These are phyloP conservation scores for Pseudotriccus pelzelni DNA, from an alignment of 2,797 vertebrate genomes.

Conservation along the genomic window DNA sequence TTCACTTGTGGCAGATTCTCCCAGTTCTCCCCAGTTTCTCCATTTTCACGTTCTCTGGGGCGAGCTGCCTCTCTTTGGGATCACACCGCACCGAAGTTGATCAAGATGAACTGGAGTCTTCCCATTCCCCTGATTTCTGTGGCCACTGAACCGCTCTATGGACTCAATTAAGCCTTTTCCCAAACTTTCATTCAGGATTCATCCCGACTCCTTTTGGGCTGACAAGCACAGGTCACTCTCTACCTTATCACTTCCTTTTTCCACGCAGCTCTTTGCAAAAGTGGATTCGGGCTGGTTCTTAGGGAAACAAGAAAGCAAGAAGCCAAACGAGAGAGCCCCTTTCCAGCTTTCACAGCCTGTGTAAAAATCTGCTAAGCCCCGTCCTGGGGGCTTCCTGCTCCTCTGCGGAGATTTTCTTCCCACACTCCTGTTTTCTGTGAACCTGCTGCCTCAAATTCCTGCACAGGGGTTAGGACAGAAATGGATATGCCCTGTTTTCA, in stretches of 20 bases:
- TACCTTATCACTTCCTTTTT: not conserved
- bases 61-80: not conserved
- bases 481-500: not conserved
- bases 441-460: not conserved
- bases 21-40: not conserved
- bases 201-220: not conserved
- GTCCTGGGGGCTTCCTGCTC: not conserved
- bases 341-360: not conserved
- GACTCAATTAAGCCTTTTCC: not conserved
- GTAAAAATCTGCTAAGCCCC: not conserved
- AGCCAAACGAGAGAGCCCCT: not conserved
- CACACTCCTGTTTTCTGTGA: not conserved
- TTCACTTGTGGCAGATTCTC: not conserved
- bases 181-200: not conserved
- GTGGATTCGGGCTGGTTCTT: not conserved
- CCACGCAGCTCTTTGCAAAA: not conserved
- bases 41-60: not conserved
- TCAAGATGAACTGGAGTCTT: slow-evolving; percentile 1
- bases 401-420: not conserved
- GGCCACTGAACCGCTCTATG: not conserved
- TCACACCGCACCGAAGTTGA: not conserved
- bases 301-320: not conserved
- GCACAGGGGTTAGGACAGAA: not conserved
- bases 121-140: not conserved
- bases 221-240: not conserved